These are phyloP conservation scores for Conops quadrifasciatus DNA, from an alignment of 2,888 invertebrate genomes.

Conservation along the genomic window DNA sequence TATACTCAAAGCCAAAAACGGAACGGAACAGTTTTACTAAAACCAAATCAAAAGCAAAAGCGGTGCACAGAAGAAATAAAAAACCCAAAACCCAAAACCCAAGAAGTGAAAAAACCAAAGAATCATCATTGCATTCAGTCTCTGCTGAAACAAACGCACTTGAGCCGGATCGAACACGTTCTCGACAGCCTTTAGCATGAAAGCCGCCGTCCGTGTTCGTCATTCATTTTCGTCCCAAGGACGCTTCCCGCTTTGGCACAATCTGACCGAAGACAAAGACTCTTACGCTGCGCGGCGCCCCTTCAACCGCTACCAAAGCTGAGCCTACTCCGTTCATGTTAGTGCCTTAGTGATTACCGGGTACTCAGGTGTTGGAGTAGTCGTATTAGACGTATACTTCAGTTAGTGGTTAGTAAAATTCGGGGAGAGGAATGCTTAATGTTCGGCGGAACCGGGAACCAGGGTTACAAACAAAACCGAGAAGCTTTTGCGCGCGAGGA, in stretches of 20 bases:
- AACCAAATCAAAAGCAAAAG: slow-evolving; percentile 37
- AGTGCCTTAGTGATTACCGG: slow-evolving; percentile 1
- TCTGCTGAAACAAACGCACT: too few relatives aligned
- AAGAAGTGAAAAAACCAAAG: not conserved
- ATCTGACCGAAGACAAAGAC: too few relatives aligned
- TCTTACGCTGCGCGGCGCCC: not conserved
- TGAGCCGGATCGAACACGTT: not conserved
- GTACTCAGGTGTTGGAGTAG: slow-evolving; percentile 42
- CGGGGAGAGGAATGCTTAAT: slow-evolving; percentile 1
- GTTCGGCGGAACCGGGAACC: slow-evolving; percentile 14
- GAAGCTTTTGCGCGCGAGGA: not conserved
- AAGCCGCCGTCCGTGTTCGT: not conserved
- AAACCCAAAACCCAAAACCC: slow-evolving; percentile 32
- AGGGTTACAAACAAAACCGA: slow-evolving; percentile 13
- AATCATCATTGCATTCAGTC: too few relatives aligned
- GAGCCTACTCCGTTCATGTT: slow-evolving; percentile 26
- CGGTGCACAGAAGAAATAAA: slow-evolving; percentile 41
- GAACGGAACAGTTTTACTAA: not conserved
- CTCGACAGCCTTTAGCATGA: slow-evolving; percentile 1
- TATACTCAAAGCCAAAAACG: slow-evolving; percentile 15
- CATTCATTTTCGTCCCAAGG: slow-evolving; percentile 19
- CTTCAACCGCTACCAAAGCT: slow-evolving; percentile 15
- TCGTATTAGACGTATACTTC: slow-evolving; percentile 36
- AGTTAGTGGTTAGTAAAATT: slow-evolving; percentile 23
- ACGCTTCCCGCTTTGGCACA: too few relatives aligned